Evolutionary conservation across 2,113 vertebrate genomes (phyloP), one percentile per base, ranked within the genome.

Genomic region (Chloropsis cyanopogon): DNA sequence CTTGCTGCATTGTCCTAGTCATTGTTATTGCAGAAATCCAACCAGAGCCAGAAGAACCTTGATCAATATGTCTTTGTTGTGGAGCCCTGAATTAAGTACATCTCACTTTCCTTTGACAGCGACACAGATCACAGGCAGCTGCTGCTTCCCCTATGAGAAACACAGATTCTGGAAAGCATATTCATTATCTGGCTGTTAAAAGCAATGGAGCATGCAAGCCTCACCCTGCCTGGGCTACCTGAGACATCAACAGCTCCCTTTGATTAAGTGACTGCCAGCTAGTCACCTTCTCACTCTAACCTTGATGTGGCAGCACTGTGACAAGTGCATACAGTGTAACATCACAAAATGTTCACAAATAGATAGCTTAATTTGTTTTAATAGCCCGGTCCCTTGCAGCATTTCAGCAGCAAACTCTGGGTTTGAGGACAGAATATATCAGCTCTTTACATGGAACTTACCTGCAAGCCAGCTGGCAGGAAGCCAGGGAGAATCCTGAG

Each of bases 151-250:
- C 86, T 41, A 31, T 26, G 22, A 42, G 86, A 84, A 97, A 97
- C 93, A 83, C 7, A 4, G 54, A 53, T 65, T 96, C 78, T 87
- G 95, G 85, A 80, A 93, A 96, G 95, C 86, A 97, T 83, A 97
- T 96, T 97, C 92, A 97, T 97, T 96, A 95, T 81, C 92, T 88
- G 95, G 90, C 90, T 96, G 95, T 96, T 96, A 72, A 68, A 95
- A 76, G 94, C 66, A 65, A 82, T 42, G 0, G 92, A 90, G 92
- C 93, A 42, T 59, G 86, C 86, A 88, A 95, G 35, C 25, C 18
- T 86, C 89, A 68, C 85, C 72, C 89, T n/a, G 59, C 54, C 93
- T 35, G 24, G 57, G 63, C 49, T 91, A 94, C 88, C 95, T 82
- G 96, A 82, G 82, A 81, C 94, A 90, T 93, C 83, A 56, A 39